These are phyloP conservation scores for Pheucticus melanocephalus DNA, from an alignment of 2,113 vertebrate genomes.

Conservation along the genomic window DNA sequence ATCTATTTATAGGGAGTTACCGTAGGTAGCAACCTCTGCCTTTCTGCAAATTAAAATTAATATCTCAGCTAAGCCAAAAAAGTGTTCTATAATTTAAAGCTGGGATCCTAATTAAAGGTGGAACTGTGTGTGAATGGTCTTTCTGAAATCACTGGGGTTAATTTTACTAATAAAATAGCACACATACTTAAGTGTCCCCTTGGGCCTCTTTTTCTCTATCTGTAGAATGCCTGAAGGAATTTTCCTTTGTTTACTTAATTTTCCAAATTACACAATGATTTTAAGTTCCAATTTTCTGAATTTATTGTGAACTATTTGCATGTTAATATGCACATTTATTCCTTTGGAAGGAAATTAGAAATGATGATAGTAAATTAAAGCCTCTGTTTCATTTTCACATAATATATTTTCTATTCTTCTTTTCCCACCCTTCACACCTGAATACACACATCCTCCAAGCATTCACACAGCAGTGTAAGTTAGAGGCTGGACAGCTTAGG, in stretches of 20 bases:
- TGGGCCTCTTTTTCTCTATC: not conserved
- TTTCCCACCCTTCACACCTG: not conserved
- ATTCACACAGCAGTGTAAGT: not conserved
- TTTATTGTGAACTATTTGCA: not conserved
- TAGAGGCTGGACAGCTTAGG: not conserved
- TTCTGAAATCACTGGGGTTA: not conserved
- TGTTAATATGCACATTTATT: not conserved
- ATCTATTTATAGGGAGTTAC: not conserved
- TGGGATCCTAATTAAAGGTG: not conserved
- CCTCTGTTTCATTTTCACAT: not conserved
- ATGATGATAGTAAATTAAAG: not conserved
- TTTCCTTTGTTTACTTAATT: not conserved
- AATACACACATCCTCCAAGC: not conserved
- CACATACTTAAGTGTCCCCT: not conserved
- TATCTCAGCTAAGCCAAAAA: not conserved
- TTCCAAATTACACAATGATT: not conserved
- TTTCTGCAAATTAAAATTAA: constrained; percentile 4
- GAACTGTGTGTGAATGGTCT: not conserved
- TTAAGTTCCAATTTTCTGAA: constrained; percentile 27
- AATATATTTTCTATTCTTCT: not conserved
- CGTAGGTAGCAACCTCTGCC: not conserved
- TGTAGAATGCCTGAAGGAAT: not conserved
- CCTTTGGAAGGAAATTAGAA: not conserved
- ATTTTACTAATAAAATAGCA: not conserved
- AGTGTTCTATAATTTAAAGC: not conserved